These are phyloP conservation scores for Oryzias melastigma DNA, from an alignment of 2,113 vertebrate genomes.

Conservation along the genomic window DNA sequence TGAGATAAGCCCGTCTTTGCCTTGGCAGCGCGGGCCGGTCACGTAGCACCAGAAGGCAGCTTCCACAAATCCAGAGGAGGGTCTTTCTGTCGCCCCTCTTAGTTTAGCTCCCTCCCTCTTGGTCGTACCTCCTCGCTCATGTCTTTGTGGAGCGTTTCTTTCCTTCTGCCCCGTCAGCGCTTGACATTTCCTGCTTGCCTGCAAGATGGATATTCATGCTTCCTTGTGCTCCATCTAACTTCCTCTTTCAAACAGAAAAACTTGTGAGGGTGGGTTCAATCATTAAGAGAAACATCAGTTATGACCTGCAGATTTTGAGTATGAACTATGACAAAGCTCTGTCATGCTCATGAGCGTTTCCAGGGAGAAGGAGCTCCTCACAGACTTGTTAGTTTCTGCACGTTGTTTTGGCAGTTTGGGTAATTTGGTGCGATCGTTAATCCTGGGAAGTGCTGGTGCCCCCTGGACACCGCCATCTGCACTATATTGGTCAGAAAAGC, in stretches of 20 bases:
- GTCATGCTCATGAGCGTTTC: no score
- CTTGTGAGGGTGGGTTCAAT: no score
- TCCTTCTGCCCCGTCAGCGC: neutral
- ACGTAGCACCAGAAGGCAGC: conserved; percentile 61
- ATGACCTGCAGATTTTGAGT: no score
- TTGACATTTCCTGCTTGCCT: conserved; percentile 6
- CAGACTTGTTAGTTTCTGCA: conserved; percentile 16
- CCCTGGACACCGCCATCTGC: conserved; percentile 21
- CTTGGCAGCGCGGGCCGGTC: conserved; percentile 50
- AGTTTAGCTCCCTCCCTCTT: conserved; percentile 14
- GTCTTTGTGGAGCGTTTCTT: conserved; percentile 8
- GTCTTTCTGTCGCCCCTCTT: conserved; percentile 26
- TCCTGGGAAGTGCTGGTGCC: conserved; percentile 30
- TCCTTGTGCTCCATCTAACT: neutral
- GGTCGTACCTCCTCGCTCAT: conserved; percentile 1
- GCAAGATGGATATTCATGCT: conserved; percentile 8
- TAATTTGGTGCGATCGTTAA: conserved; percentile 26
- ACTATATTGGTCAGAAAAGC: conserved; percentile 42
- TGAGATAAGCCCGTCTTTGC: conserved; percentile 64
- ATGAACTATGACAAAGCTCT: no score
- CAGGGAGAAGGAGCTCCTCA: neutral
- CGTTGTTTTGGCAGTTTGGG: conserved; percentile 16
- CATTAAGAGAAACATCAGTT: no score
- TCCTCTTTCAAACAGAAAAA: neutral
- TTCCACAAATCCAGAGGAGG: conserved; percentile 51